Conservation (phyloP, 2,888 invertebrate species). For the Mimumesa dahlbomi region DNA sequence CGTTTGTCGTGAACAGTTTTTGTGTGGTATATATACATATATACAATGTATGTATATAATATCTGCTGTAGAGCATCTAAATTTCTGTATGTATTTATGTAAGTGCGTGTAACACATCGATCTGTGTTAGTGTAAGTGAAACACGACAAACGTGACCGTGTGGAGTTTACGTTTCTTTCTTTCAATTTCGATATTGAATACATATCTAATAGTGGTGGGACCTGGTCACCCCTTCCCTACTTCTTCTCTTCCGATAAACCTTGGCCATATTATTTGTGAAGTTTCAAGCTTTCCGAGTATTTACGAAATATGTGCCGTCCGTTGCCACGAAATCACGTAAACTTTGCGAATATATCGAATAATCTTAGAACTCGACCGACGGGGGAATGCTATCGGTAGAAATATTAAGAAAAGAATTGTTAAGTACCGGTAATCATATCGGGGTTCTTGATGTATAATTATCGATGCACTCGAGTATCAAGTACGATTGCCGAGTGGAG, state of each 20-base stretch:
- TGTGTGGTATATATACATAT: no score
- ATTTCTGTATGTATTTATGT: no score
- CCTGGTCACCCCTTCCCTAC: slow-evolving; percentile 2
- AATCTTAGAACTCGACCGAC: slow-evolving; percentile 67
- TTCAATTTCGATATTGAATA: slow-evolving; percentile 61
- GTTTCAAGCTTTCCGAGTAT: slow-evolving; percentile 67
- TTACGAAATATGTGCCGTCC: slow-evolving; percentile 59
- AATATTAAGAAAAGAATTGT: no score
- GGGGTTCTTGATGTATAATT: no score
- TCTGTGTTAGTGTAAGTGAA: no score
- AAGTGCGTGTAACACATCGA: background rate
- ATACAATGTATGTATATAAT: no score
- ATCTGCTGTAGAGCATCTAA: no score
- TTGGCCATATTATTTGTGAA: slow-evolving; percentile 59
- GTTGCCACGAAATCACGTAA: slow-evolving; percentile 71
- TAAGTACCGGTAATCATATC: no score
- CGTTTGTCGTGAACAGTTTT: no score
- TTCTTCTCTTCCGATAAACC: slow-evolving; percentile 47
- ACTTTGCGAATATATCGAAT: slow-evolving; percentile 77
- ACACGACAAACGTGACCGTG: slow-evolving; percentile 6
- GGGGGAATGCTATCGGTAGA: background rate
- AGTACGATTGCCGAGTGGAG: no score
- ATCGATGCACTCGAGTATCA: no score
- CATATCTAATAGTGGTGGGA: slow-evolving; percentile 51
- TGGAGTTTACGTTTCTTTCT: slow-evolving; percentile 26